phyloP scores from a whole-genome alignment of 2,888 invertebrate species.

The Vandiemenella viatica region DNA sequence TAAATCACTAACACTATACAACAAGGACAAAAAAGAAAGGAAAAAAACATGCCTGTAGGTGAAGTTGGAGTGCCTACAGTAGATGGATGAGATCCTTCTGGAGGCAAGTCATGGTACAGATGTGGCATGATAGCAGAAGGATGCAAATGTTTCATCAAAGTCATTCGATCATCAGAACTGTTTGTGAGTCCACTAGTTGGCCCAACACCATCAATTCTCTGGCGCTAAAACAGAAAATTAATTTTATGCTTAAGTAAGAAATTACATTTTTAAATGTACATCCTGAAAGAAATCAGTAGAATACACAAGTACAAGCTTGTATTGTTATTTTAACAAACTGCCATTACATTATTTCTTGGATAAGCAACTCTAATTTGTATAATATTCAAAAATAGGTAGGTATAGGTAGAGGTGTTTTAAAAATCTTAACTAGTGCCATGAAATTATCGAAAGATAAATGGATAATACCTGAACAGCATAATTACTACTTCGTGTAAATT shows the following conservation, averaged over 20 bases:
- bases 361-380: too few relatives aligned
- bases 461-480: too few relatives aligned
- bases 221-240: conserved; percentile 25
- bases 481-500: too few relatives aligned
- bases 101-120: conserved; percentile 73
- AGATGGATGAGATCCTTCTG: conserved; percentile 34
- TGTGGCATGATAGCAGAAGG: conserved; percentile 36
- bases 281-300: too few relatives aligned
- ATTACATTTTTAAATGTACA: background rate
- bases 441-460: too few relatives aligned
- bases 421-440: too few relatives aligned
- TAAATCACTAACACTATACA: too few relatives aligned
- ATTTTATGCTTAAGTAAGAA: background rate
- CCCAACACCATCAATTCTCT: conserved; percentile 31
- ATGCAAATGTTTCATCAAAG: conserved; percentile 43
- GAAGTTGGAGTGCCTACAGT: conserved; percentile 20
- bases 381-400: too few relatives aligned
- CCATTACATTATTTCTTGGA: too few relatives aligned
- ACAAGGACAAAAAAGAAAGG: too few relatives aligned
- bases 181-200: conserved; percentile 18
- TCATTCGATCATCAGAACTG: conserved; percentile 24
- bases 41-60: conserved; percentile 4
- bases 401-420: too few relatives aligned
- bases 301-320: background rate
- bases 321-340: too few relatives aligned